Conservation (phyloP, 2,797 vertebrate species). For the Hypotaenidia okinawae region DNA sequence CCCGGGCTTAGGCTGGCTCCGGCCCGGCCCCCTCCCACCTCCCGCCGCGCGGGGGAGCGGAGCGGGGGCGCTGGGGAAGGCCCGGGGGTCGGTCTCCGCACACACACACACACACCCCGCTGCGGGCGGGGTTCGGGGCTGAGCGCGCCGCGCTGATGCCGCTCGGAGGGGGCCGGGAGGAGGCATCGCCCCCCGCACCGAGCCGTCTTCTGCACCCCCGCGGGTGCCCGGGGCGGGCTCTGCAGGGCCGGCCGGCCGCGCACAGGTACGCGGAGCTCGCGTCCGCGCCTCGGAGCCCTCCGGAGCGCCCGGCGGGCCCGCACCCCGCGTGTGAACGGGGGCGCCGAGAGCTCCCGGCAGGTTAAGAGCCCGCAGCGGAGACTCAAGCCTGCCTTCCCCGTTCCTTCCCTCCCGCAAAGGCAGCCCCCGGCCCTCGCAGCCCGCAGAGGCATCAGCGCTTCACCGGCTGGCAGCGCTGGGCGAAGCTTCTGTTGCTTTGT, state of each 20-base stretch:
- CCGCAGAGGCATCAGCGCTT: accelerated
- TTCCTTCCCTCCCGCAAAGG: background rate
- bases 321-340: background rate
- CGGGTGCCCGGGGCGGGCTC: background rate
- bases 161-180: background rate
- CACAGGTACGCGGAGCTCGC: background rate
- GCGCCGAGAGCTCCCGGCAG: too few relatives aligned
- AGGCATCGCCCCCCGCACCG: accelerated
- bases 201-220: too few relatives aligned
- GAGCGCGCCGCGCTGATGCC: background rate
- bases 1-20: background rate
- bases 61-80: background rate
- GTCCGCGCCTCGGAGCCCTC: too few relatives aligned
- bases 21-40: background rate
- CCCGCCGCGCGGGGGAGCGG: background rate
- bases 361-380: accelerated
- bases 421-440: background rate
- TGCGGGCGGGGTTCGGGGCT: background rate
- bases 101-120: too few relatives aligned
- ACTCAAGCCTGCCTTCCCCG: accelerated
- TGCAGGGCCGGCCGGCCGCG: accelerated
- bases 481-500: background rate
- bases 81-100: background rate
- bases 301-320: too few relatives aligned
- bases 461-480: background rate